These are phyloP conservation scores for Chrosomus eos DNA, from an alignment of 2,797 vertebrate species.

Conservation along the genomic window DNA sequence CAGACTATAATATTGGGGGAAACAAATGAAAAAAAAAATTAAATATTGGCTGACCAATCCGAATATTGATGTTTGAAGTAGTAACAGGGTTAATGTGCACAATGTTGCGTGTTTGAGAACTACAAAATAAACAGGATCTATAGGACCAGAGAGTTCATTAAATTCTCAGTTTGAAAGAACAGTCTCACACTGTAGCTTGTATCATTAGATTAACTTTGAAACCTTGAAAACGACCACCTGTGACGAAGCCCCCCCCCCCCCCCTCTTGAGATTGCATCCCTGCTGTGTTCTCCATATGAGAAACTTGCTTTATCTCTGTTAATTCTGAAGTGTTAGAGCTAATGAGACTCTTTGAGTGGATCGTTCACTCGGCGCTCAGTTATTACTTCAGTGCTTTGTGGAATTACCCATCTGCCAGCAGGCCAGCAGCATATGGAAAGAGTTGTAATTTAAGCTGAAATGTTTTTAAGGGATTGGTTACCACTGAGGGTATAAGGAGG, in stretches of 20 bases:
- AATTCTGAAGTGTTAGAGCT: neutral
- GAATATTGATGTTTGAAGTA: neutral
- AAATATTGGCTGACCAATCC: neutral
- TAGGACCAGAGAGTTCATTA: neutral
- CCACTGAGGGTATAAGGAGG: neutral
- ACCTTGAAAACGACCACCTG: constrained; percentile 15
- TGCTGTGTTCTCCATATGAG: constrained; percentile 33
- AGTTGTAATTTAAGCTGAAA: constrained; percentile 40
- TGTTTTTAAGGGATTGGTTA: constrained; percentile 28
- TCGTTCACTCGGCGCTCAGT: constrained; percentile 32
- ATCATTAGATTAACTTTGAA: neutral
- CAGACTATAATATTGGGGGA: neutral
- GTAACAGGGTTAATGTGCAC: neutral
- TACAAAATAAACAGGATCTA: neutral
- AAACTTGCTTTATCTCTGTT: constrained; percentile 28
- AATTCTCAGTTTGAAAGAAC: constrained; percentile 8
- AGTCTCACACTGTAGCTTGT: neutral
- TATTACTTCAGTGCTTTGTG: constrained; percentile 51
- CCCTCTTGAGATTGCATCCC: neutral
- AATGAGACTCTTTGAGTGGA: constrained; percentile 37
- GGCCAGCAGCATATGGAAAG: constrained; percentile 50
- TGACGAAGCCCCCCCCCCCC: neutral
- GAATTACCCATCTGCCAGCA: constrained; percentile 49
- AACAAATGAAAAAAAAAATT: neutral
- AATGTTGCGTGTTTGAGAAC: neutral